These are phyloP conservation scores for Strix aluco DNA, from an alignment of 2,113 vertebrate genomes.

Conservation along the genomic window DNA sequence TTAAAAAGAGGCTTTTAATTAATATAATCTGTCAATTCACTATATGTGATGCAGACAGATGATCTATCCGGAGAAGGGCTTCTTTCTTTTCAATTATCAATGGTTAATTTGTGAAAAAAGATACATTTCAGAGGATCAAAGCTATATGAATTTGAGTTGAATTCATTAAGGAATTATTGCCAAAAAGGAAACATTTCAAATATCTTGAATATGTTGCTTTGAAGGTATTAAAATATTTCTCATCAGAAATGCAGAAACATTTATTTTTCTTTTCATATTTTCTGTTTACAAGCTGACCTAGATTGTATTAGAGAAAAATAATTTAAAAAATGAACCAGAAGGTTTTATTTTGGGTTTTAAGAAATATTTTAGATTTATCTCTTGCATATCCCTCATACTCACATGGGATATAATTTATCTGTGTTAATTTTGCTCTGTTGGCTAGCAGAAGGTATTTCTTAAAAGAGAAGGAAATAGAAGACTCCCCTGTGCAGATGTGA, in stretches of 20 bases:
- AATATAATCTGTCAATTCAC: not conserved
- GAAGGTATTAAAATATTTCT: constrained; percentile 1
- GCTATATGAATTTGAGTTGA: not conserved
- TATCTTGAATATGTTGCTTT: not conserved
- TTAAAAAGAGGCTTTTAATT: not conserved
- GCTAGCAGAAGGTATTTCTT: not conserved
- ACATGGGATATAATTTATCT: not conserved
- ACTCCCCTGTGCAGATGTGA: not conserved
- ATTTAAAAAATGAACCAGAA: not conserved
- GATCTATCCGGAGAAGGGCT: not conserved
- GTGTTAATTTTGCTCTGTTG: not conserved
- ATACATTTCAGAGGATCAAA: constrained; percentile 1
- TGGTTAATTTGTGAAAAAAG: not conserved
- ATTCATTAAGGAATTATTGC: not conserved
- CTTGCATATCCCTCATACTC: not conserved
- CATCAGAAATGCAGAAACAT: not conserved
- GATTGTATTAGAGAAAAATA: not conserved
- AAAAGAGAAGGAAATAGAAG: not conserved
- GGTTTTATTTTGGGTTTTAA: not conserved
- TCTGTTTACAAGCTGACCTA: constrained; percentile 33
- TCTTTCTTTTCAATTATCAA: not conserved
- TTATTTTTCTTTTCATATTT: not conserved
- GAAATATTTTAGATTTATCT: not conserved
- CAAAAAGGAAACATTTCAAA: not conserved
- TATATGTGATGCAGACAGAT: not conserved